phyloP scores from a whole-genome alignment of 2,113 vertebrate species.

The Orthochromis malagaraziensis region DNA sequence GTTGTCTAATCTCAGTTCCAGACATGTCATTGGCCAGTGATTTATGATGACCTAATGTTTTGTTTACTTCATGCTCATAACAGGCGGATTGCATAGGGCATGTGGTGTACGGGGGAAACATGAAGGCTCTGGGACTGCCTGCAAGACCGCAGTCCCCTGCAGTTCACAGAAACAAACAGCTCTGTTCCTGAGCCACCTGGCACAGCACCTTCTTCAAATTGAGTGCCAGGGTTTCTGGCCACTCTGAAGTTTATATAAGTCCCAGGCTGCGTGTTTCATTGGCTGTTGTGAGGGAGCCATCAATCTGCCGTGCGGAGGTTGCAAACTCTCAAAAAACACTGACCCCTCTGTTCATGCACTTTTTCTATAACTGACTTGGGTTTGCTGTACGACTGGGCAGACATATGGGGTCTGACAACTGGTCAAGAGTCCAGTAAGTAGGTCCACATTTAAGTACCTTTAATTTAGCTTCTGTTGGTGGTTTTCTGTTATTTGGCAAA shows the following conservation, averaged over 20 bases:
- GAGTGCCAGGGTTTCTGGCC: neutral
- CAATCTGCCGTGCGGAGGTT: conserved; percentile 25
- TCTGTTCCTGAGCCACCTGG: conserved; percentile 52
- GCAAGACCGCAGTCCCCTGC: conserved; percentile 25
- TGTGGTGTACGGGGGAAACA: conserved; percentile 47
- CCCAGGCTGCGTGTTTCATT: conserved; percentile 4
- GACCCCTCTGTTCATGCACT: conserved; percentile 16
- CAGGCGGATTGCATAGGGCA: conserved; percentile 50
- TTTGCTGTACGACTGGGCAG: neutral
- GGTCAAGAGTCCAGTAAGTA: conserved; percentile 54
- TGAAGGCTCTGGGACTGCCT: conserved; percentile 54
- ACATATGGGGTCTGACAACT: conserved; percentile 26
- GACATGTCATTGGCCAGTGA: conserved; percentile 56
- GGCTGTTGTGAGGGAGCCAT: conserved; percentile 19
- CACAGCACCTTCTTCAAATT: conserved; percentile 6
- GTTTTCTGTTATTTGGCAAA: conserved; percentile 10
- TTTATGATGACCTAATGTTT: conserved; percentile 74
- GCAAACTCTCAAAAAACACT: conserved; percentile 26
- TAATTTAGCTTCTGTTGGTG: conserved; percentile 41
- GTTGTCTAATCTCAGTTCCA: conserved; percentile 35
- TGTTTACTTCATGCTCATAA: conserved; percentile 70
- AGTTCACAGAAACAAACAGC: conserved; percentile 52
- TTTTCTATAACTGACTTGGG: conserved; percentile 38
- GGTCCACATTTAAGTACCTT: conserved; percentile 28
- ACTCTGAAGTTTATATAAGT: conserved; percentile 15